A percentile compares a stretch with the other conserved stretches of the same genome.
phyloP scores from a whole-genome alignment of 2,888 invertebrate genomes.

The Gerris lacustris region DNA sequence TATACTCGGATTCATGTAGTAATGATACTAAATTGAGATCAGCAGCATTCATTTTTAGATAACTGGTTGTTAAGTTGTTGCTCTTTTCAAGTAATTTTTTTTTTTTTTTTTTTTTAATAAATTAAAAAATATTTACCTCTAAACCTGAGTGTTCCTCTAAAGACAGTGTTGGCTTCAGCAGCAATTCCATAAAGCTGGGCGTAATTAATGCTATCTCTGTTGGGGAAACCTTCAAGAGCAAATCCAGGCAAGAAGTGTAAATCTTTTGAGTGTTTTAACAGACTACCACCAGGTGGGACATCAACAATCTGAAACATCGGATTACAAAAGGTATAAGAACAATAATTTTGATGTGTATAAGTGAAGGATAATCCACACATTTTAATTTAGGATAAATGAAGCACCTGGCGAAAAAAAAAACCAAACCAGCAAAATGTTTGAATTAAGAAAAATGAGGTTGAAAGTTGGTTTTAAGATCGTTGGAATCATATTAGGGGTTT shows the following conservation, averaged over 20 bases:
- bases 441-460: no score
- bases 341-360: not conserved
- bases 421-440: no score
- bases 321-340: not conserved
- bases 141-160: slow-evolving; percentile 88
- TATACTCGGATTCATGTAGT: no score
- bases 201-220: slow-evolving; percentile 87
- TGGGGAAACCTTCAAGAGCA: slow-evolving; percentile 91
- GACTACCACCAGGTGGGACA: slow-evolving; percentile 73
- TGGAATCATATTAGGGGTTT: no score
- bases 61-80: no score
- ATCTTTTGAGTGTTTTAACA: slow-evolving; percentile 68
- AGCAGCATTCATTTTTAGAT: no score
- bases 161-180: slow-evolving; percentile 69
- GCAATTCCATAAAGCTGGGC: slow-evolving; percentile 74
- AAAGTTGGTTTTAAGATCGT: no score
- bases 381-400: not conserved
- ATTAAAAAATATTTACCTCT: slow-evolving; percentile 35
- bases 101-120: no score
- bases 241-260: slow-evolving; percentile 92
- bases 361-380: not conserved
- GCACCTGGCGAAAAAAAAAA: not conserved
- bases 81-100: no score
- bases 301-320: slow-evolving; percentile 55
- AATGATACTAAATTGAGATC: no score